Conservation (phyloP, 1,140 invertebrate species). For the Magallana gigas region DNA sequence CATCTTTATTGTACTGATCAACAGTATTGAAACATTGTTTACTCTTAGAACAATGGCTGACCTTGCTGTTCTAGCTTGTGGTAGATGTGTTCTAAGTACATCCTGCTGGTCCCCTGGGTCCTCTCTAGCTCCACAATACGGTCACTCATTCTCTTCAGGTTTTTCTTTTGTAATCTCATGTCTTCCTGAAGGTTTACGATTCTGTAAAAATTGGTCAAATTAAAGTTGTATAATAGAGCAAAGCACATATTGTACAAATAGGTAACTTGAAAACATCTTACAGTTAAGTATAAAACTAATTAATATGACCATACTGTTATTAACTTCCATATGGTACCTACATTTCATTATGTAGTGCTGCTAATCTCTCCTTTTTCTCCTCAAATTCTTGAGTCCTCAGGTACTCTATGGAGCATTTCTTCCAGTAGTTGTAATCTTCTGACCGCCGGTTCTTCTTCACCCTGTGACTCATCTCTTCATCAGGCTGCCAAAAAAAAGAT, state of each 20-base stretch:
- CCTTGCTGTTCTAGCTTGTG: constrained; percentile 75
- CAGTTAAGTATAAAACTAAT: too few species aligned
- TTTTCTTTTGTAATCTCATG: constrained; percentile 73
- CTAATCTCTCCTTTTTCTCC: constrained; percentile 51
- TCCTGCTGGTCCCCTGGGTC: constrained; percentile 72
- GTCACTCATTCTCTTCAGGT: constrained; percentile 74
- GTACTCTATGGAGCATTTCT: constrained; percentile 68
- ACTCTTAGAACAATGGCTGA: constrained; percentile 24
- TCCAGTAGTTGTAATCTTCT: constrained; percentile 72
- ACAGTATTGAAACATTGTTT: too few species aligned
- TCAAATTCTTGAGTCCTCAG: constrained; percentile 56
- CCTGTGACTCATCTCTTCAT: constrained; percentile 45
- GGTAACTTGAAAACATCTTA: too few species aligned
- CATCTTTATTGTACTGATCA: too few species aligned
- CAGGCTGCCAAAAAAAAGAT: neutral
- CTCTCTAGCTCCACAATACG: constrained; percentile 77
- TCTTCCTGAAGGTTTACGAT: constrained; percentile 75
- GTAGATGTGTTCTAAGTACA: constrained; percentile 77
- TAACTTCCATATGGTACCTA: constrained; percentile 44
- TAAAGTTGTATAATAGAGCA: constrained; percentile 31
- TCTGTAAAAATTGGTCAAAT: constrained; percentile 54
- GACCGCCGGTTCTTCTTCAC: constrained; percentile 57
- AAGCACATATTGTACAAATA: too few species aligned
- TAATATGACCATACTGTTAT: too few species aligned
- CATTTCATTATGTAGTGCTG: constrained; percentile 63